Base-by-base conservation (phyloP, 2,888 invertebrate genomes). In the Oegoconia quadripuncta region DNA sequence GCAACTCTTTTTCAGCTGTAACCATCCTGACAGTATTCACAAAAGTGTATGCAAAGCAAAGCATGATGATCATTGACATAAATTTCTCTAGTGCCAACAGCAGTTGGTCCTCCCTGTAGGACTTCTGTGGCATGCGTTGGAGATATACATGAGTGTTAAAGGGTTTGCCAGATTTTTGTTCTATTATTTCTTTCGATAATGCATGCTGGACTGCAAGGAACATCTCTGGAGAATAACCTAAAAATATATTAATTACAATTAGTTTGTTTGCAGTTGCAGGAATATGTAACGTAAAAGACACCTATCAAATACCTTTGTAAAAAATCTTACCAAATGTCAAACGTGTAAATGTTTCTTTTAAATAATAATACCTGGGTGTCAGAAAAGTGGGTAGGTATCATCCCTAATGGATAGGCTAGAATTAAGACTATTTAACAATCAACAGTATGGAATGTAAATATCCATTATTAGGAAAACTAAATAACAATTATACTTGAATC, bases 1-100 rank as follows among this genome's bases (percentile, higher is more conserved):
- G 91, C 51, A 90, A 88, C 64, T 95, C 95, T 64, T 95, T 95
- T 65, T 95, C 95, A 17, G 91, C 89, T 0, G 93, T 92, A 14
- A 95, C 90, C 29, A 90, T 90, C 74, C 93, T 92, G 3, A 93
- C 93, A 15, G 93, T 94, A 61, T 93, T 94, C 12, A 95, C 92
- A 51, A 93, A 93, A 0, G 93, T 91, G 66, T 95, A 95, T 3
- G 94, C 92, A 64, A 95, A 96, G 65, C 95, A 93, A 29, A 96
- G 80, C 86, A 96, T 90, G 20, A 97, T 89, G 32, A 97, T 92
- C 60, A 96, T 87, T 0, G 96, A 93, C 47, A 96, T 89, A 59
- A 93, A 91, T 34, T 88, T 78, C 61, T 93, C 90, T 31, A 96
- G 73, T 0, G 93, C 92, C 25, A 89, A 73, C 2, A 95, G 68